Evolutionary conservation across 2,113 vertebrate species (phyloP).

Genomic region (Dasyornis broadbenti): DNA sequence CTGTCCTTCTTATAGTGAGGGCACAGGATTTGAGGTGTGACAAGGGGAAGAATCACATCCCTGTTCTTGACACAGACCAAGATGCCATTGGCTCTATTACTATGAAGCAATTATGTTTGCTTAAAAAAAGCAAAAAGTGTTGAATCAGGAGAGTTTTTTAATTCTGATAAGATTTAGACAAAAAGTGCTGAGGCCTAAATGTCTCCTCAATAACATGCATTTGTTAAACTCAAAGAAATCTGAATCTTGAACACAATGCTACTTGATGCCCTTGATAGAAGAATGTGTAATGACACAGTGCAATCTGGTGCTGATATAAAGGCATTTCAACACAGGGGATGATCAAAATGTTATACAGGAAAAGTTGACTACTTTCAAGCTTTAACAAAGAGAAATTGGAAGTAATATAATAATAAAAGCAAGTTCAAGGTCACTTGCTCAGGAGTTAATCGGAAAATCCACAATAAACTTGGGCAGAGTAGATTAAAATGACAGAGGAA

Average conservation of each 20-base stretch:
- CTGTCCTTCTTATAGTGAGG: background rate
- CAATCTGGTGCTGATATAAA: background rate
- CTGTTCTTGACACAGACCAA: background rate
- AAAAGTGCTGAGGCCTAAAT: background rate
- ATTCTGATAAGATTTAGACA: background rate
- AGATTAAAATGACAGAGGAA: background rate
- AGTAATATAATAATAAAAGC: background rate
- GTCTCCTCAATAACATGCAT: background rate
- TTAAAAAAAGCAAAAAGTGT: fast-evolving
- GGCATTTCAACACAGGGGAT: background rate
- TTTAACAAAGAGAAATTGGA: background rate
- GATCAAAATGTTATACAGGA: background rate
- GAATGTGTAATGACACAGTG: background rate
- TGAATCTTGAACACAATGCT: background rate
- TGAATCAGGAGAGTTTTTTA: background rate
- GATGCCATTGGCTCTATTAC: background rate
- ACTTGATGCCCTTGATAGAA: background rate
- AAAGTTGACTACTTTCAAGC: background rate
- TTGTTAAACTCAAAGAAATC: background rate
- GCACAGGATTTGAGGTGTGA: background rate
- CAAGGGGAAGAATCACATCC: background rate
- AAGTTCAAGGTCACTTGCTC: background rate
- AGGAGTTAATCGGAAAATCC: background rate
- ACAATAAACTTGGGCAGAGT: background rate
- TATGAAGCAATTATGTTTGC: background rate